phyloP scores from a whole-genome alignment of 2,888 invertebrate genomes.

The Sialis lutaria region DNA sequence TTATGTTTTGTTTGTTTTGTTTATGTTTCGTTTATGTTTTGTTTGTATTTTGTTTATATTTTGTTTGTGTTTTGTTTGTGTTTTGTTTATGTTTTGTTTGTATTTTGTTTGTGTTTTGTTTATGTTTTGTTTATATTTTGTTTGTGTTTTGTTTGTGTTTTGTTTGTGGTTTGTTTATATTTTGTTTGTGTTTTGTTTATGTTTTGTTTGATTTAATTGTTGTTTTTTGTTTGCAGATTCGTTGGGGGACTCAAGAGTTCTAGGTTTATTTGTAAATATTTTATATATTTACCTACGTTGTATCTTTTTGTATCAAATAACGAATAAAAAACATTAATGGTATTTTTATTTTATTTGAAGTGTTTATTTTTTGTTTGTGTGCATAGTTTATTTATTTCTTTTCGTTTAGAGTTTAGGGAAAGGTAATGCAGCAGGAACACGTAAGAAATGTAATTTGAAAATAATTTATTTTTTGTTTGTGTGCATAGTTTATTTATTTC shows the following conservation, averaged over 20 bases:
- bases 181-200: not conserved
- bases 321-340: too few species aligned
- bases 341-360: too few species aligned
- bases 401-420: too few species aligned
- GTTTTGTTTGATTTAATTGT: constrained; percentile 5
- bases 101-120: not conserved
- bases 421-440: too few species aligned
- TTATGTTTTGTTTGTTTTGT: constrained; percentile 1
- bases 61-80: not conserved
- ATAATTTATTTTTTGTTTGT: too few species aligned
- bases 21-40: too few species aligned
- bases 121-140: not conserved
- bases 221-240: constrained; percentile 35
- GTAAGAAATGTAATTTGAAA: too few species aligned
- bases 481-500: too few species aligned
- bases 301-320: too few species aligned
- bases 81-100: not conserved
- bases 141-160: not conserved
- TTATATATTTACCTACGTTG: too few species aligned
- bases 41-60: not conserved
- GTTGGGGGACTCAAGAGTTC: constrained; percentile 49
- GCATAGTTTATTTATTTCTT: too few species aligned
- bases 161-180: not conserved
- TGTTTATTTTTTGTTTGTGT: too few species aligned
- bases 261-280: constrained; percentile 14